Conservation (phyloP, 2,113 vertebrate genomes). For the Phalacrocorax pelagicus region DNA sequence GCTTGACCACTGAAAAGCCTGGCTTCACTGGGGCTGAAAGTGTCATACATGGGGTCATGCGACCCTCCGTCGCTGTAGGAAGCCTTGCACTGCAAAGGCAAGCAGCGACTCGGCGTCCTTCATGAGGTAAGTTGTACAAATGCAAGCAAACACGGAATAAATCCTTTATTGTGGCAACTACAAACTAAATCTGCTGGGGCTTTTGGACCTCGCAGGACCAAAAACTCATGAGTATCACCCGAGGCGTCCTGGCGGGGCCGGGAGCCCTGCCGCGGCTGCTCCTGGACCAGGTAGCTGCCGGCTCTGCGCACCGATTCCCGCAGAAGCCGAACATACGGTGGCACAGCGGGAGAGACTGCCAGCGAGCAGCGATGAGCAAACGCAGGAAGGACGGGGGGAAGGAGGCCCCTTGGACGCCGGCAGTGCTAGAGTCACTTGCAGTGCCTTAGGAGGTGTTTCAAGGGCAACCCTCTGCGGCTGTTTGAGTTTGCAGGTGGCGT, state of each 20-base stretch:
- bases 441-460: neutral
- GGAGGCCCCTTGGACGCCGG: neutral
- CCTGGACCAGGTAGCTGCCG: neutral
- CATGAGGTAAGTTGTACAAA: neutral
- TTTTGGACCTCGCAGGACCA: neutral
- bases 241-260: rapidly evolving
- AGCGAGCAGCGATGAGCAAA: neutral
- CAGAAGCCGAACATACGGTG: neutral
- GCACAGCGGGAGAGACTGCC: neutral
- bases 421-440: neutral
- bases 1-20: neutral
- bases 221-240: neutral
- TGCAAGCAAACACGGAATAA: neutral
- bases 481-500: neutral
- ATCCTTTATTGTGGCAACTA: neutral
- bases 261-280: neutral
- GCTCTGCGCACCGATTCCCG: neutral
- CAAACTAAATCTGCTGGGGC: neutral
- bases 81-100: neutral
- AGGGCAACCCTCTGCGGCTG: neutral
- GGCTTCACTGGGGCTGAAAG: neutral
- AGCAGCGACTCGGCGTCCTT: neutral
- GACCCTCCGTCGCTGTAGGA: rapidly evolving
- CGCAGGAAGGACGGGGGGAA: neutral
- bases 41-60: rapidly evolving